These are phyloP conservation scores for Gulo gulo DNA, from an alignment of 2,113 vertebrate genomes.

Conservation along the genomic window DNA sequence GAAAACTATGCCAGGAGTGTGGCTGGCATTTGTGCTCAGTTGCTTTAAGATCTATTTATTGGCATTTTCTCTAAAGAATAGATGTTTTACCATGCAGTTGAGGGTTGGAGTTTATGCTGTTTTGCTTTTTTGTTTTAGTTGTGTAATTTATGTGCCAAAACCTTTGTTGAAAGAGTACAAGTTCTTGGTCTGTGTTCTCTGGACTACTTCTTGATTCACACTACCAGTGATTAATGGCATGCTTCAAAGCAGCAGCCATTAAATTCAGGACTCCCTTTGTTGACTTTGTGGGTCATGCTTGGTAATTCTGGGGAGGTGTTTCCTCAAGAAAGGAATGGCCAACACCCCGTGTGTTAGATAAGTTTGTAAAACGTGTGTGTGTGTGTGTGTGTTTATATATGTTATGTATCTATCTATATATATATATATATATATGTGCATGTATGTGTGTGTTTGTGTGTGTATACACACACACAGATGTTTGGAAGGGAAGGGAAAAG, in stretches of 20 bases:
- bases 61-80: not conserved
- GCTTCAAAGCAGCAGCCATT: not conserved
- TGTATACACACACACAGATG: not conserved
- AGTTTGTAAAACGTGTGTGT: not conserved
- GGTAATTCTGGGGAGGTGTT: not conserved
- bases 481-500: constrained; percentile 9
- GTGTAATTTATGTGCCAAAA: not conserved
- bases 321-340: not conserved
- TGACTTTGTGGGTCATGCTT: not conserved
- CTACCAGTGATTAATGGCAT: not conserved
- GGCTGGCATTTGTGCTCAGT: not conserved
- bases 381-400: not conserved
- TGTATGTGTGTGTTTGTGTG: not conserved
- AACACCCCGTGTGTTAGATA: not conserved
- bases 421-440: not conserved
- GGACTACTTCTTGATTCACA: constrained; percentile 3
- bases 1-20: not conserved
- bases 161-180: not conserved
- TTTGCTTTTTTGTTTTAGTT: not conserved
- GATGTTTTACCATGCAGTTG: not conserved
- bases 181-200: not conserved
- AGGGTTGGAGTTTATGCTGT: not conserved
- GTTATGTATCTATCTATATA: not conserved
- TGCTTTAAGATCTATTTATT: not conserved
- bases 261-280: not conserved